Evolutionary conservation across 2,888 invertebrate species (phyloP).

Genomic region (Caenorhabditis imperialis): DNA sequence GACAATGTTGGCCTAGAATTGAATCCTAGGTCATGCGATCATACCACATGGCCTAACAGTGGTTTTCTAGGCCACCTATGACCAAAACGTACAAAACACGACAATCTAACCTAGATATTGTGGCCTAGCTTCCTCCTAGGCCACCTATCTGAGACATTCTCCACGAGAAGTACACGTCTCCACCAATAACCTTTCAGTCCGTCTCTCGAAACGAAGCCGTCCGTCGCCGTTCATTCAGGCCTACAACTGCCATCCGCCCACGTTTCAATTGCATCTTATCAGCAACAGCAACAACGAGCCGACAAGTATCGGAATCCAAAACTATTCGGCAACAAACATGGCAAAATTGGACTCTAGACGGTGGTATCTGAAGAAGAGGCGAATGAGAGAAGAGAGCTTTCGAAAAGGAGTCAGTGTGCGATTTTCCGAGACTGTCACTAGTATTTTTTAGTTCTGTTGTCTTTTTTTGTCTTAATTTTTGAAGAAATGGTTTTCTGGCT

Average conservation of each 20-base stretch:
- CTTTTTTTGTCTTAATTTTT: background rate
- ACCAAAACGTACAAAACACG: too few species aligned
- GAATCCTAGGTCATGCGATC: too few species aligned
- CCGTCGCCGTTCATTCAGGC: conserved; percentile 48
- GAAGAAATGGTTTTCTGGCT: too few species aligned
- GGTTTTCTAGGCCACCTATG: too few species aligned
- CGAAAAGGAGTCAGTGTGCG: conserved; percentile 20
- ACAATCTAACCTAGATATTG: too few species aligned
- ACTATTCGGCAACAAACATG: conserved; percentile 1
- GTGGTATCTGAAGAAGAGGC: conserved; percentile 24
- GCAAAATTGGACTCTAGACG: conserved; percentile 57
- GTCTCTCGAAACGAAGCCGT: conserved; percentile 47
- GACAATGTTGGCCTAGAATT: too few species aligned
- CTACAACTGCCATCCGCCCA: conserved; percentile 50
- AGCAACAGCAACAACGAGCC: conserved; percentile 21
- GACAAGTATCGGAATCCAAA: conserved; percentile 49
- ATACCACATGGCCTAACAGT: too few species aligned
- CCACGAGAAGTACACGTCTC: too few species aligned
- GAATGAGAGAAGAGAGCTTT: conserved; percentile 29
- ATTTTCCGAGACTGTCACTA: conserved; percentile 52
- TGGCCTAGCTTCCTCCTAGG: too few species aligned
- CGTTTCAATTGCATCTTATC: conserved; percentile 52
- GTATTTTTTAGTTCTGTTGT: conserved; percentile 34
- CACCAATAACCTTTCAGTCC: conserved; percentile 48
- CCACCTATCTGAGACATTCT: too few species aligned